Conservation (phyloP, 2,797 vertebrate species). For the Poliocrania exsul region DNA sequence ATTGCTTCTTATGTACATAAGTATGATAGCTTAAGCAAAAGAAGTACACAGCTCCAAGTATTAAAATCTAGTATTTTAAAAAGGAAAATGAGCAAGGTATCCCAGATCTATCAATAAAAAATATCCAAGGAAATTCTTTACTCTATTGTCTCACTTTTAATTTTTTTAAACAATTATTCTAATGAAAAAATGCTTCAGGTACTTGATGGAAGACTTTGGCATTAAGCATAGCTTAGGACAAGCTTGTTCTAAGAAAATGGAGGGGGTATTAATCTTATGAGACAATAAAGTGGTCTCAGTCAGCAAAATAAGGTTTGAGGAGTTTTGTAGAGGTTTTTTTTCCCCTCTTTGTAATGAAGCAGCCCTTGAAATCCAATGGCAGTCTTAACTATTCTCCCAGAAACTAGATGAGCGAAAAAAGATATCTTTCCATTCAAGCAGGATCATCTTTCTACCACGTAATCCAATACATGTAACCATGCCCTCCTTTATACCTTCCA, state of each 20-base stretch:
- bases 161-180: background rate
- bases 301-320: background rate
- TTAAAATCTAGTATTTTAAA: background rate
- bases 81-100: background rate
- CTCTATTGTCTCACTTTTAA: background rate
- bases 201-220: background rate
- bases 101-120: background rate
- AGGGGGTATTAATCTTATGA: background rate
- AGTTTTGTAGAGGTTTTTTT: rapidly evolving
- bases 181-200: background rate
- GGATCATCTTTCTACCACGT: slow-evolving; percentile 44
- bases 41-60: background rate
- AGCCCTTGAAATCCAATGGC: slow-evolving; percentile 23
- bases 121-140: background rate
- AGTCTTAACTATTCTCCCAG: slow-evolving; percentile 33
- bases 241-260: background rate
- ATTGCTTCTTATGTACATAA: background rate
- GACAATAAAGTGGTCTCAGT: background rate
- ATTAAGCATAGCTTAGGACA: background rate
- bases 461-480: slow-evolving; percentile 5
- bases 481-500: background rate
- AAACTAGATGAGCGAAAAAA: slow-evolving; percentile 51
- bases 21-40: background rate
- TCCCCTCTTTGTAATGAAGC: background rate
- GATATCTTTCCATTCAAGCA: slow-evolving; percentile 47